A percentile compares a stretch with the other conserved stretches of the same genome.
These are phyloP conservation scores for Harmothoe impar DNA, from an alignment of 2,888 invertebrate genomes.

Conservation along the genomic window DNA sequence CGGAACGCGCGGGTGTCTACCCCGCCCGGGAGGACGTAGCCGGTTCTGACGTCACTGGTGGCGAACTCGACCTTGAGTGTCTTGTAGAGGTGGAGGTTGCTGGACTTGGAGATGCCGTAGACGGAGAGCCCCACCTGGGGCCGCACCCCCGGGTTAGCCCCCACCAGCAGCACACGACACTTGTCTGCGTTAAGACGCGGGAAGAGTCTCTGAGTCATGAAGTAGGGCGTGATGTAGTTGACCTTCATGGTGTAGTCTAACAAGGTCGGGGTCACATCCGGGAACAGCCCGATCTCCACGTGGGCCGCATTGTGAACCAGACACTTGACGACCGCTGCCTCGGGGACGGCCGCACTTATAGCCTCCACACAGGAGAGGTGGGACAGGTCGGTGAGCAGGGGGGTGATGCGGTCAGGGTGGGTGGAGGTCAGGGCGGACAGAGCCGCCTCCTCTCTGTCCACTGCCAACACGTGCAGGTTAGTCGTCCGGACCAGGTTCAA, in stretches of 20 bases:
- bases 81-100: neutral
- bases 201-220: neutral
- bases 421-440: neutral
- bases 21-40: neutral
- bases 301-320: neutral
- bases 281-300: neutral
- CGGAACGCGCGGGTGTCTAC: neutral
- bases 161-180: neutral
- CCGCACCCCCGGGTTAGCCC: neutral
- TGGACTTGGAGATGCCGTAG: neutral
- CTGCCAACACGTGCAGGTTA: neutral
- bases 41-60: neutral
- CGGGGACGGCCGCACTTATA: neutral
- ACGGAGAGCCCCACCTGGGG: neutral
- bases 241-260: neutral
- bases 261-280: neutral
- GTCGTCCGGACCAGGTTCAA: neutral
- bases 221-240: neutral
- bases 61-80: neutral
- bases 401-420: neutral
- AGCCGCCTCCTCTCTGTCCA: neutral
- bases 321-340: neutral
- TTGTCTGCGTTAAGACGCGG: neutral
- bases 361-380: neutral
- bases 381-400: neutral